A percentile compares a stretch with the other conserved stretches of the same genome.
These are phyloP conservation scores for Leptoclinus maculatus DNA, from an alignment of 2,797 vertebrate genomes.

Conservation along the genomic window DNA sequence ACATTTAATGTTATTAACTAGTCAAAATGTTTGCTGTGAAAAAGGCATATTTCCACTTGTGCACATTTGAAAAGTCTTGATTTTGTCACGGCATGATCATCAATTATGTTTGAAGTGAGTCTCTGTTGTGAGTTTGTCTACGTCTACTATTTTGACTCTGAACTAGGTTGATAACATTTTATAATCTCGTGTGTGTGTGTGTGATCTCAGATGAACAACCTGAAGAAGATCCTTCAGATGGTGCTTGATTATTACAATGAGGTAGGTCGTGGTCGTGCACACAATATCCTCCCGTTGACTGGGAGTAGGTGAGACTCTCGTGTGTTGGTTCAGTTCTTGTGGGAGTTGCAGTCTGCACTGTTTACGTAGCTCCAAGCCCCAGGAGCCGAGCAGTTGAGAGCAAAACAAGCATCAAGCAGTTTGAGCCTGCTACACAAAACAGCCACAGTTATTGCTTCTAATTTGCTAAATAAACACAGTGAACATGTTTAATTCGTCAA, in stretches of 20 bases:
- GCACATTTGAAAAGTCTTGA: neutral
- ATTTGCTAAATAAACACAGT: neutral
- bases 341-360: constrained; percentile 8
- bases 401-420: constrained; percentile 6
- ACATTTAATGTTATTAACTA: neutral
- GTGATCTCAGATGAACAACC: constrained; percentile 91
- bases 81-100: constrained; percentile 5
- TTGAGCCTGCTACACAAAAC: neutral
- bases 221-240: constrained; percentile 98
- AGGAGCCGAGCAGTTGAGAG: constrained; percentile 4
- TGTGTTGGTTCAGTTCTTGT: neutral
- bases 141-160: neutral
- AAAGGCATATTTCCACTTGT: constrained; percentile 9
- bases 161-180: neutral
- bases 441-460: neutral
- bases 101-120: neutral
- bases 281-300: neutral
- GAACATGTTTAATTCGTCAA: neutral
- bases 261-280: constrained; percentile 81
- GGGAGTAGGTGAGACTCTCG: neutral
- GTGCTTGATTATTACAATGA: constrained; percentile 96
- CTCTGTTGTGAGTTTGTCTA: neutral
- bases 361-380: neutral
- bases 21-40: constrained; percentile 16
- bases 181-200: constrained; percentile 1